These are phyloP conservation scores for Luffia ferchaultella DNA, from an alignment of 2,888 invertebrate species.

Conservation along the genomic window DNA sequence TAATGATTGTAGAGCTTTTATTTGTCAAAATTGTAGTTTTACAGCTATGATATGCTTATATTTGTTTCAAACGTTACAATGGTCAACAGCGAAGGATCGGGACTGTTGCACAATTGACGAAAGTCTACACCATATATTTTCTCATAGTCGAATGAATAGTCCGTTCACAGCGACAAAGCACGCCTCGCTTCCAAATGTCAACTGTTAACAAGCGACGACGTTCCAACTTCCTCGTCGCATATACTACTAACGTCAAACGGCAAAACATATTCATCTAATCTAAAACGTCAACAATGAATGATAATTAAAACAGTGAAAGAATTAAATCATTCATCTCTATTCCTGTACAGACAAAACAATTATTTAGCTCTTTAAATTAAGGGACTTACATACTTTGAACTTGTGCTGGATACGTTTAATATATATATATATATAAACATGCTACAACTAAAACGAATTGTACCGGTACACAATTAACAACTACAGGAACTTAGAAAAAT, in stretches of 20 bases:
- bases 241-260: slow-evolving; percentile 58
- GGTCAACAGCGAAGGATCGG: slow-evolving; percentile 64
- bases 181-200: neutral
- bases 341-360: slow-evolving; percentile 33
- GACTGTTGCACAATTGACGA: slow-evolving; percentile 59
- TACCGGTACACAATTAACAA: slow-evolving; percentile 59
- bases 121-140: slow-evolving; percentile 36
- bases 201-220: neutral
- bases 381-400: slow-evolving; percentile 63
- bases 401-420: slow-evolving; percentile 49
- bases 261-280: slow-evolving; percentile 64
- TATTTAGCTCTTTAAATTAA: slow-evolving; percentile 55
- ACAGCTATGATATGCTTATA: slow-evolving; percentile 94
- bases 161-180: neutral
- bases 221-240: no score
- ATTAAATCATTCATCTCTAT: slow-evolving; percentile 19
- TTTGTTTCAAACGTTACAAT: slow-evolving; percentile 74
- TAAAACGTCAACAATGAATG: slow-evolving; percentile 62
- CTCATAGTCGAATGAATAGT: neutral
- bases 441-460: slow-evolving; percentile 60
- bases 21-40: slow-evolving; percentile 85
- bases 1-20: slow-evolving; percentile 75
- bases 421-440: slow-evolving; percentile 57
- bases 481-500: slow-evolving; percentile 67
- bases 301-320: slow-evolving; percentile 59